Conservation (phyloP, 2,797 vertebrate species). For the Chloroceryle amazona region DNA sequence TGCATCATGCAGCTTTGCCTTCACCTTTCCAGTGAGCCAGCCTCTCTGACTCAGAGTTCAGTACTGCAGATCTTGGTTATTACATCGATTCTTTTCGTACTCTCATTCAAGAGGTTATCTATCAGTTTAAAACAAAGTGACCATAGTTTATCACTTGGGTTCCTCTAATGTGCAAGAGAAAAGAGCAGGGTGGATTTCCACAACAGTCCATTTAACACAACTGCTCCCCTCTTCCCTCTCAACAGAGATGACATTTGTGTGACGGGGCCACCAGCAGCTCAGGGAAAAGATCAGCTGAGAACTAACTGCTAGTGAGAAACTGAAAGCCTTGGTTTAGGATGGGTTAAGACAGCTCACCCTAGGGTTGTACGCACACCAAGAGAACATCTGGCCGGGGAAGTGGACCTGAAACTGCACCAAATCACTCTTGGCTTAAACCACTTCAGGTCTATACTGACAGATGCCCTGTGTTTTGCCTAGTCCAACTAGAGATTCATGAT, state of each 20-base stretch:
- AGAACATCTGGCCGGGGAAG: neutral
- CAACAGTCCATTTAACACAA: neutral
- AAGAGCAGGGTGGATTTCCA: neutral
- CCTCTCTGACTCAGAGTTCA: neutral
- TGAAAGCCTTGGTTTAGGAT: neutral
- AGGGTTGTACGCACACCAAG: fast-evolving
- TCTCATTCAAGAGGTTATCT: neutral
- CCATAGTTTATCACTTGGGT: neutral
- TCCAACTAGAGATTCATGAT: neutral
- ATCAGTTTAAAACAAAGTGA: neutral
- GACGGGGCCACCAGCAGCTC: neutral
- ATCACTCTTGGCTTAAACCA: neutral
- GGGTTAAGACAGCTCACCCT: neutral
- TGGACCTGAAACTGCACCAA: neutral
- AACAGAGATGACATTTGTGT: neutral
- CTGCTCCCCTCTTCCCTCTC: neutral
- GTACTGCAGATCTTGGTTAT: neutral
- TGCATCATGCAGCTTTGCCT: neutral
- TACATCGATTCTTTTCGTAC: neutral
- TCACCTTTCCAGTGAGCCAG: neutral
- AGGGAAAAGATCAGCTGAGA: fast-evolving
- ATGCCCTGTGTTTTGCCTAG: neutral
- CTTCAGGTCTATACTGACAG: neutral
- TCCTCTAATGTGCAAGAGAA: neutral
- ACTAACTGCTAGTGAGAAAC: neutral